These are phyloP conservation scores for Nebria salina DNA, from an alignment of 2,888 invertebrate genomes.

Conservation along the genomic window DNA sequence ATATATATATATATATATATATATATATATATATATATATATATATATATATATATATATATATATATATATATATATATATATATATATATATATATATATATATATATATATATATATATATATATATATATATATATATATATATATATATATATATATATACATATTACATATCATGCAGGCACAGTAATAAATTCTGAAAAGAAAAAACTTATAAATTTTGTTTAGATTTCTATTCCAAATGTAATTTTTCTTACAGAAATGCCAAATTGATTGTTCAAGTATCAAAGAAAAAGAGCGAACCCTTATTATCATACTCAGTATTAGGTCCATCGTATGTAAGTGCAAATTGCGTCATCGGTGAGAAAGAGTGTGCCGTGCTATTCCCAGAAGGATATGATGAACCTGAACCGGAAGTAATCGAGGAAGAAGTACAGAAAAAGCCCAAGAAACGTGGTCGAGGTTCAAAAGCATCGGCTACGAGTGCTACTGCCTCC, in stretches of 20 bases:
- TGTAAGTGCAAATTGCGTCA: constrained; percentile 72
- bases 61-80: no score
- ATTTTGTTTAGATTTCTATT: constrained; percentile 2
- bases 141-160: no score
- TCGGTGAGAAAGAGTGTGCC: constrained; percentile 71
- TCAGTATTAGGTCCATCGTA: constrained; percentile 73
- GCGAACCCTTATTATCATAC: constrained; percentile 72
- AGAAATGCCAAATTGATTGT: constrained; percentile 76
- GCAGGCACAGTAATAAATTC: no score
- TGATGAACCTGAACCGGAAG: constrained; percentile 65
- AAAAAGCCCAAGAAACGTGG: constrained; percentile 69
- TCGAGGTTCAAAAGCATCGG: constrained; percentile 52
- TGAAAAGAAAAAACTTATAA: no score
- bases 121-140: no score
- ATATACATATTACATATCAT: neutral
- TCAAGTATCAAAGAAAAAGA: constrained; percentile 72
- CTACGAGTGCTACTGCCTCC: neutral
- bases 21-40: no score
- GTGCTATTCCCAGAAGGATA: constrained; percentile 76
- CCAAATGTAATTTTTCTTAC: constrained; percentile 49
- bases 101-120: no score
- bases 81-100: no score
- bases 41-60: no score
- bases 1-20: no score
- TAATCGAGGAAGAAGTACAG: constrained; percentile 58